Conservation (phyloP, 2,888 invertebrate species). For the Camptogramma bilineatum region DNA sequence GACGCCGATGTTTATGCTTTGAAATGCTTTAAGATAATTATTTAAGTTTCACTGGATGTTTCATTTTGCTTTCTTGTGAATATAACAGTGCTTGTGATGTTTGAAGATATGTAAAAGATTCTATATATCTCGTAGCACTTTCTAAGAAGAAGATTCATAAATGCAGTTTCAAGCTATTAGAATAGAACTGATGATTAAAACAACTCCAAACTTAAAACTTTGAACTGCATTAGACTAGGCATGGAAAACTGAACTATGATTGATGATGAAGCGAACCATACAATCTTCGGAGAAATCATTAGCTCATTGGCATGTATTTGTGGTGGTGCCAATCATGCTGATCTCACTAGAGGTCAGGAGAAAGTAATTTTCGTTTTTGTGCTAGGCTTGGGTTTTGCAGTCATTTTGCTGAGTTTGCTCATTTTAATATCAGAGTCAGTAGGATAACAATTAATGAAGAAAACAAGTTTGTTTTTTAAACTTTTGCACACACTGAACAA, state of each 20-base stretch:
- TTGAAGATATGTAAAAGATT: not conserved
- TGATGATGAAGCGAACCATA: conserved; percentile 50
- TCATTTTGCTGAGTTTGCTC: conserved; percentile 15
- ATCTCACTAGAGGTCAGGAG: conserved; percentile 54
- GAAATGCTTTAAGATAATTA: conserved; percentile 1
- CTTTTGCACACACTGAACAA: not conserved
- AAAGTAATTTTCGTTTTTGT: conserved; percentile 54
- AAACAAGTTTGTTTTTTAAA: no score
- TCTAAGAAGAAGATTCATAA: not conserved
- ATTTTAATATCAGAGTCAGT: not conserved
- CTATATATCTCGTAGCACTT: not conserved
- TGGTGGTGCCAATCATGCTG: conserved; percentile 59
- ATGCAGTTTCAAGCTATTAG: not conserved
- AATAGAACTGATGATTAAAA: not conserved
- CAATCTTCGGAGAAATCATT: conserved; percentile 59
- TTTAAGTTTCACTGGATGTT: conserved; percentile 2
- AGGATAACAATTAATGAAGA: not conserved
- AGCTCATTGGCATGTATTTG: conserved; percentile 50
- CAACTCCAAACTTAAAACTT: not conserved
- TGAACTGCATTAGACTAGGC: not conserved
- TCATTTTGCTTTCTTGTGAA: conserved; percentile 2
- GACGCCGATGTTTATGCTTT: conserved; percentile 1
- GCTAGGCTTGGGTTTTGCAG: conserved; percentile 31
- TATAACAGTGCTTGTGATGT: not conserved
- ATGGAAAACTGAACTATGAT: conserved; percentile 47